These are phyloP conservation scores for Nymphicus hollandicus DNA, from an alignment of 2,113 vertebrate species.

Conservation along the genomic window DNA sequence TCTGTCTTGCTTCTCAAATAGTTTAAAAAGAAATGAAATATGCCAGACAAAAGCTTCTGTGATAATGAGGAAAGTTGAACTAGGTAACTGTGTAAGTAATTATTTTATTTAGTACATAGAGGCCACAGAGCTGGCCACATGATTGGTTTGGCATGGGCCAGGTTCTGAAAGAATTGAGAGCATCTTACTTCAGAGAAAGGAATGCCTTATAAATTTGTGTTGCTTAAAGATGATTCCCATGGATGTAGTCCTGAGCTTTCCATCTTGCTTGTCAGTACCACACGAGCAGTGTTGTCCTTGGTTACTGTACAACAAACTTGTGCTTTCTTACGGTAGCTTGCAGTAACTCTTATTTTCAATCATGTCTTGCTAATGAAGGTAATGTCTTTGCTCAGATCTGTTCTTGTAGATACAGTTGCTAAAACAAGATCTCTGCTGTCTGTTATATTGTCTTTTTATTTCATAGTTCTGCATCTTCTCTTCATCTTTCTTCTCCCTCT, in stretches of 20 bases:
- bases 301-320: background rate
- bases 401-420: slow-evolving; percentile 33
- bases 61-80: background rate
- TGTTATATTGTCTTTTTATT: background rate
- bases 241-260: background rate
- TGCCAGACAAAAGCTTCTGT: background rate
- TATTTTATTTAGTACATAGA: background rate
- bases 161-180: background rate
- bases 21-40: background rate
- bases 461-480: background rate
- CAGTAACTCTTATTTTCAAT: background rate
- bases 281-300: background rate
- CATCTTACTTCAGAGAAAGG: background rate
- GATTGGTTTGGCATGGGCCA: background rate
- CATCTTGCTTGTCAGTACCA: background rate
- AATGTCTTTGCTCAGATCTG: background rate
- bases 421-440: background rate
- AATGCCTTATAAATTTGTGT: background rate
- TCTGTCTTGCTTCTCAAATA: background rate
- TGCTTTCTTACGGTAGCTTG: background rate
- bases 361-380: background rate
- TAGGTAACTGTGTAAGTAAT: background rate
- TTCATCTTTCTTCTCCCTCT: background rate
- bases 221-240: background rate
- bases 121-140: background rate